Evolutionary conservation across 2,797 vertebrate genomes (phyloP).

Genomic region (Parauchenoglanis punctatus): DNA sequence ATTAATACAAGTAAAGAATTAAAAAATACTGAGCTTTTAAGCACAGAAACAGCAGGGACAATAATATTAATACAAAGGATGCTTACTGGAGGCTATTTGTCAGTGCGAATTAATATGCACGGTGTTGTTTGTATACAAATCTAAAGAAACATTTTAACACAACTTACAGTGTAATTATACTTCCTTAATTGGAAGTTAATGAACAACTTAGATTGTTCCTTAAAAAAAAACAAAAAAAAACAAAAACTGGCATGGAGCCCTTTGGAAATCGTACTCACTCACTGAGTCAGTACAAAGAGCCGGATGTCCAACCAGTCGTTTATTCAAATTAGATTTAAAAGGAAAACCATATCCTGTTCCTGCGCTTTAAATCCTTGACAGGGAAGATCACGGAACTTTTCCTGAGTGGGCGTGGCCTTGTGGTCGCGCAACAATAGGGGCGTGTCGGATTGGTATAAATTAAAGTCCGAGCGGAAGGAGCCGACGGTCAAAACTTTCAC

Average conservation of each 20-base stretch:
- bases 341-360: neutral
- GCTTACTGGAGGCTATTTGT: neutral
- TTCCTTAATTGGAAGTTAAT: neutral
- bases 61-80: neutral
- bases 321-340: too few relatives aligned
- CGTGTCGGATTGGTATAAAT: neutral
- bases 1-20: neutral
- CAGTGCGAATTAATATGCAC: neutral
- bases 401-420: neutral
- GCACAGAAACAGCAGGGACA: neutral
- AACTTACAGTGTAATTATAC: neutral
- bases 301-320: neutral
- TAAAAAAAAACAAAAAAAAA: neutral
- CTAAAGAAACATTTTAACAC: neutral
- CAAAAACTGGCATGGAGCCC: neutral
- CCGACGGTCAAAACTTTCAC: neutral
- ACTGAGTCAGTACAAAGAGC: neutral
- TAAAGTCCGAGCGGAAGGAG: neutral
- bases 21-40: neutral
- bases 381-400: neutral
- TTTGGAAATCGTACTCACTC: neutral
- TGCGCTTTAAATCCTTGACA: neutral
- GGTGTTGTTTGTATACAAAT: neutral
- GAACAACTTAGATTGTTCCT: neutral
- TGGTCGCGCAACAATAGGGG: slow-evolving; percentile 1